Evolutionary conservation across 2,113 vertebrate genomes (phyloP).

Genomic region (Phylloscopus trochilus): DNA sequence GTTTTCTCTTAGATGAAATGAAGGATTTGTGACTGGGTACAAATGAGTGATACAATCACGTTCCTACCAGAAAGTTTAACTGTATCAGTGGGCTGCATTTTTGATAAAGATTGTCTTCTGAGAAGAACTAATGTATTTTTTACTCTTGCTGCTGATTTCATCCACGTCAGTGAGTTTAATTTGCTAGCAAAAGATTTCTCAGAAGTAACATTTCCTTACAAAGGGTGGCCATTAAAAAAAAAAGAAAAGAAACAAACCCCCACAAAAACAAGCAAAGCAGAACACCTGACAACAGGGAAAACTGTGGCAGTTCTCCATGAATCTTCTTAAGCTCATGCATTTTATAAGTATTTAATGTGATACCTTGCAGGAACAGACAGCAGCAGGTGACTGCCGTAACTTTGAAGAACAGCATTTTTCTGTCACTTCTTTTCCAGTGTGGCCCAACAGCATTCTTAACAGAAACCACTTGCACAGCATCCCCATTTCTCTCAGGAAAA

Average conservation of each 20-base stretch:
- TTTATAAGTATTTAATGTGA: neutral
- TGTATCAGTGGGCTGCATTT: neutral
- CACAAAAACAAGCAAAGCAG: neutral
- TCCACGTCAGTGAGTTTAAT: neutral
- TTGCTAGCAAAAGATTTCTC: neutral
- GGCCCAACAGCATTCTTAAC: neutral
- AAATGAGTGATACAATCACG: neutral
- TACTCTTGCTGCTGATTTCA: neutral
- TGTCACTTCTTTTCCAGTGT: neutral
- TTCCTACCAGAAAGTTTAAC: neutral
- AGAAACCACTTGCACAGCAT: neutral
- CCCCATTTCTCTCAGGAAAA: constrained; percentile 4
- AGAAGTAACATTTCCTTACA: neutral
- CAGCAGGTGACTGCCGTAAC: neutral
- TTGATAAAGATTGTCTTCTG: neutral
- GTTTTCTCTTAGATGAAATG: neutral
- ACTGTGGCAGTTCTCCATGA: neutral
- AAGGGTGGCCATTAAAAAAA: neutral
- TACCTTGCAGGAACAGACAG: neutral
- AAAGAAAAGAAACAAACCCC: neutral
- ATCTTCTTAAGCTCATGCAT: neutral
- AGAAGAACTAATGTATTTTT: neutral
- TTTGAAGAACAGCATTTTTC: neutral
- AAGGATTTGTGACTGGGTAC: neutral
- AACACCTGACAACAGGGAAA: neutral